A percentile compares a stretch with the other conserved stretches of the same genome.
Conservation (phyloP, 2,888 invertebrate species). For the Torymus aiolomorphi region DNA sequence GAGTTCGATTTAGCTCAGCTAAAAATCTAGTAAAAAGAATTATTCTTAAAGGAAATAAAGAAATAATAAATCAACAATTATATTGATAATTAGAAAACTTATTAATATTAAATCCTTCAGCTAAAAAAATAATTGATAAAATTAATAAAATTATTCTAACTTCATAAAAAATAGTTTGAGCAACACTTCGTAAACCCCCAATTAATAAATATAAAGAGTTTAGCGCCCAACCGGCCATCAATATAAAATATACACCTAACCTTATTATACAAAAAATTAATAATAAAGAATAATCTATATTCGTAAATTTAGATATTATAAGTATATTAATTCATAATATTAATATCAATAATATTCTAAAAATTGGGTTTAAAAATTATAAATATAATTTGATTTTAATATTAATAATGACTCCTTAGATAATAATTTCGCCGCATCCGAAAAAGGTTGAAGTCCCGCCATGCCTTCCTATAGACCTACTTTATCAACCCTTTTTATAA, state of each 20-base stretch:
- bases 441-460: no score
- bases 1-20: no score
- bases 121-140: slow-evolving; percentile 79
- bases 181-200: slow-evolving; percentile 82
- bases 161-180: slow-evolving; percentile 88
- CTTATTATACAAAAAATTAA: slow-evolving; percentile 82
- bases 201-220: slow-evolving; percentile 86
- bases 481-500: no score
- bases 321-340: no score
- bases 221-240: slow-evolving; percentile 82
- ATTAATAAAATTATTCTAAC: slow-evolving; percentile 82
- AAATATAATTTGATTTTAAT: no score
- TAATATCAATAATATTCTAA: slow-evolving; percentile 67
- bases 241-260: slow-evolving; percentile 81
- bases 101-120: slow-evolving; percentile 74
- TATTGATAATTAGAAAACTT: slow-evolving; percentile 67
- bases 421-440: no score
- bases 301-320: no score
- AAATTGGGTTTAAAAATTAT: slow-evolving; percentile 71
- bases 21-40: slow-evolving; percentile 2
- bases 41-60: no score
- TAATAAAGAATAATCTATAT: slow-evolving; percentile 80
- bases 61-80: no score
- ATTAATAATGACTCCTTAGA: no score
- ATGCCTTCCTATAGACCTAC: no score